Base-by-base conservation (phyloP, 2,113 vertebrate species). In the Pipa parva region DNA sequence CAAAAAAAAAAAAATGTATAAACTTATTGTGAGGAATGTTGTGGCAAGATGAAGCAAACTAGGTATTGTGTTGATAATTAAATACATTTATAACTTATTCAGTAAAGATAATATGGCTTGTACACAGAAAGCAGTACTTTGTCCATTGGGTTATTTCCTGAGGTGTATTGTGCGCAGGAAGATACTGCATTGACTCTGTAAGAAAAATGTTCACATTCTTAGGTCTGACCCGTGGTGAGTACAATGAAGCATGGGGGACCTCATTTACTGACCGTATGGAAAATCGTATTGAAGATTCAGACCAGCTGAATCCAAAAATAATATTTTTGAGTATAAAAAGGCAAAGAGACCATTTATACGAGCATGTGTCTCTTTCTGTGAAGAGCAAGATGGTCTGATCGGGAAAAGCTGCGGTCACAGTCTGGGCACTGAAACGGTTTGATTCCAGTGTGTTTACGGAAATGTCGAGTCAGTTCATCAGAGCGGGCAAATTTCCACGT, bases 401-500 rank as follows among this genome's bases (percentile, higher is more conserved):
- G 94, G 15, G 97, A 99, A 82, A 98, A 99, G 84, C 94, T 98
- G 50, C 97, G 95, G 72, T 98, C 97, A 77, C 97, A 99, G 91
- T 98, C 95, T 2, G 94, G 93, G 59, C 97, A 99, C 84, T 98
- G 95, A 80, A 99, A 99, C 1, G 97, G 97, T 81, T 99, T 99
- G 74, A 97, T 91, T 21, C 97, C 97, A 0, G 97, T 98, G 42
- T 99, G 97, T 81, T 99, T 99, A 71, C 97, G 97, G 85, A 93
- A 99, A 89, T 99, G 97, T 78, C 97, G 92, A 1, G 97, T 99
- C 2, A 99, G 87, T 85, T 99, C 97, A 57, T 99, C 97, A 0
- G 97, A 99, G 76, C 97, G 96, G 63, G 97, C 97, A 57, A 99
- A 99, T 81, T 98, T 99, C 97, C 97, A 99, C 0, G 97, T 99